These are phyloP conservation scores for Neoniphon sammara DNA, from an alignment of 2,797 vertebrate species.

Conservation along the genomic window DNA sequence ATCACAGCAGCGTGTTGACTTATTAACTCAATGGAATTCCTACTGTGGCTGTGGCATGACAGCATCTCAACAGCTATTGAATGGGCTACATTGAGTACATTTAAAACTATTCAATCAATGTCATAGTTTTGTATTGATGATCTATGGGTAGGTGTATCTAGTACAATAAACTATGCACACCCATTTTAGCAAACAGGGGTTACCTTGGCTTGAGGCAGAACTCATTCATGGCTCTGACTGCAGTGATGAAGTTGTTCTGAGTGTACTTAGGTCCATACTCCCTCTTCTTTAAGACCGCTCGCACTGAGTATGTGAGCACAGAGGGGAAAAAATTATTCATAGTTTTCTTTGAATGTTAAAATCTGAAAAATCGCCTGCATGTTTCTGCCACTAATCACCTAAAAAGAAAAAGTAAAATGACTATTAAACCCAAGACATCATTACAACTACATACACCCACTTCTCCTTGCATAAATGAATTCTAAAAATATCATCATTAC, in stretches of 20 bases:
- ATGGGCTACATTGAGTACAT: neutral
- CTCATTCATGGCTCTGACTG: constrained; percentile 98
- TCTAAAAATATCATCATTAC: too few relatives aligned
- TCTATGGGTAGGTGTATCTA: neutral
- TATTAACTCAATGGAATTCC: constrained; percentile 56
- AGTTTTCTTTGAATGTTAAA: neutral
- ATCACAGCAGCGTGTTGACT: constrained; percentile 56
- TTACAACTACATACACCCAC: too few relatives aligned
- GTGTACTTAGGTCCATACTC: constrained; percentile 97
- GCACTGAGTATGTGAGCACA: constrained; percentile 82
- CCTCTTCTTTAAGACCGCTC: constrained; percentile 97
- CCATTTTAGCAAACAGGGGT: neutral
- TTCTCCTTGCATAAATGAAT: too few relatives aligned
- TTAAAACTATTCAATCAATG: neutral
- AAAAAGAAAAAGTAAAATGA: too few relatives aligned
- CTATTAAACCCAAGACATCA: too few relatives aligned
- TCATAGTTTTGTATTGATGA: neutral
- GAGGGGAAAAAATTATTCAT: neutral
- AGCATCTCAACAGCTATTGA: neutral
- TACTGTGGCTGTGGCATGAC: neutral
- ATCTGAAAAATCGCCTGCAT: too few relatives aligned
- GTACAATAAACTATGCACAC: neutral
- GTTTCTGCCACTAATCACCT: too few relatives aligned
- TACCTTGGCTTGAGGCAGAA: constrained; percentile 99
- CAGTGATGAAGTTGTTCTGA: constrained; percentile 99